Base-by-base conservation (phyloP, 2,113 vertebrate genomes). In the Chaetodon auriga region DNA sequence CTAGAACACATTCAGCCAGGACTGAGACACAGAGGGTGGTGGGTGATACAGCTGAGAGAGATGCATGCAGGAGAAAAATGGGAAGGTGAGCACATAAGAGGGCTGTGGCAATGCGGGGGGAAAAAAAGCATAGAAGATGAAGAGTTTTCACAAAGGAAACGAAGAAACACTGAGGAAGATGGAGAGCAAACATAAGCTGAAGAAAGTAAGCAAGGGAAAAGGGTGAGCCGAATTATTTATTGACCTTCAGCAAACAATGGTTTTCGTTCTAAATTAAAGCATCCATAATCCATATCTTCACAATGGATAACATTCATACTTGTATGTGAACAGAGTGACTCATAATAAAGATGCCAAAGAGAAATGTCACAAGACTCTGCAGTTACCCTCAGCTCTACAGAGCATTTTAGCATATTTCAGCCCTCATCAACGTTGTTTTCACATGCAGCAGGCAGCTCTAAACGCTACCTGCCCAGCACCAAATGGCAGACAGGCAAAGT, bases 1-100 rank as follows among this genome's bases (percentile, higher is more conserved):
- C 86, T 53, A 15, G 49, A 80, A 70, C 81, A 88, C 76, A 72
- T 82, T 79, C 73, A 84, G 63, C 72, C 73, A 61, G 73, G 75
- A 68, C 83, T 61, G 62, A 86, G 38, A 70, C 71, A 68, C 45
- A 58, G 49, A 53, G 35, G 57, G 53, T 16, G 78, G 23, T 15
- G 62, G 82, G 12, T 49, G 45, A 71, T 75, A 9, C 23, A 36
- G 82, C n/a, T 64, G 55, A 72, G 68, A 75, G 68, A 71, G 54
- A 70, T 69, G 23, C n/a, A 36, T 4, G 19, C 41, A 46, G 61
- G 38, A 64, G 65, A 46, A 70, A 76, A 75, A 78, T 30, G 7
- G 12, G n/a, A 74, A 76, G 36, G 64, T 66, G 71, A 71, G 18
- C 21, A 43, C 45, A 62, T 61, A 38, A 70, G 71, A 78, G 30